phyloP scores from a whole-genome alignment of 1,140 invertebrate genomes.

The Macrobrachium rosenbergii region DNA sequence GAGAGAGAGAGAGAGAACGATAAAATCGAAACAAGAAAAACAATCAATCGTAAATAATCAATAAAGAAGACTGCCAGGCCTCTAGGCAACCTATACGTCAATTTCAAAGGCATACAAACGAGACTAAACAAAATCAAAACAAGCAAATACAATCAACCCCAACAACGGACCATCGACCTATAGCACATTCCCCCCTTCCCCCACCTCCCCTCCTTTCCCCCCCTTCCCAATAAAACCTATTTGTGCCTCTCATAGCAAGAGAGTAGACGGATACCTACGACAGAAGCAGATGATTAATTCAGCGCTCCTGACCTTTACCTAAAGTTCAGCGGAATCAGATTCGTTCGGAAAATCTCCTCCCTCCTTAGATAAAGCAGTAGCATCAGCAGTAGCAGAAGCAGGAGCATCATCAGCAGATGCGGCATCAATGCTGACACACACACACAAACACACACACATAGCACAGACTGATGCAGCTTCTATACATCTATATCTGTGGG shows the following conservation, averaged over 20 bases:
- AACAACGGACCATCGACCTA: neutral
- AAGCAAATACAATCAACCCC: neutral
- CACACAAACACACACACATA: no score
- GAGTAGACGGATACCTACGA: neutral
- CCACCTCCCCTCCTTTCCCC: neutral
- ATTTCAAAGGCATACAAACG: no score
- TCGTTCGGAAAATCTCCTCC: no score
- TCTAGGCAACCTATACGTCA: neutral
- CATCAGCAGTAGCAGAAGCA: no score
- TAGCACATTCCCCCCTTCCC: neutral
- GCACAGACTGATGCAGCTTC: no score
- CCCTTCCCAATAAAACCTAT: neutral
- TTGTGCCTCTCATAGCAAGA: neutral
- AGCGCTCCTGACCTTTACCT: neutral
- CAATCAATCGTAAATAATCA: neutral
- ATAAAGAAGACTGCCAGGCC: neutral
- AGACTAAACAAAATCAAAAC: neutral
- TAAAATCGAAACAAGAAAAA: neutral
- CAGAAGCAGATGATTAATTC: neutral
- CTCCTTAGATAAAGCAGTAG: no score
- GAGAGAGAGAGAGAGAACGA: neutral
- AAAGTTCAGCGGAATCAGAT: no score
- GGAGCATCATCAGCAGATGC: no score
- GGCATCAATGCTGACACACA: no score
- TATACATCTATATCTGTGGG: neutral